Percentiles rank a stretch among this genome's conserved stretches.
phyloP scores from a whole-genome alignment of 1,140 invertebrate genomes.

The Drosophila sucinea region DNA sequence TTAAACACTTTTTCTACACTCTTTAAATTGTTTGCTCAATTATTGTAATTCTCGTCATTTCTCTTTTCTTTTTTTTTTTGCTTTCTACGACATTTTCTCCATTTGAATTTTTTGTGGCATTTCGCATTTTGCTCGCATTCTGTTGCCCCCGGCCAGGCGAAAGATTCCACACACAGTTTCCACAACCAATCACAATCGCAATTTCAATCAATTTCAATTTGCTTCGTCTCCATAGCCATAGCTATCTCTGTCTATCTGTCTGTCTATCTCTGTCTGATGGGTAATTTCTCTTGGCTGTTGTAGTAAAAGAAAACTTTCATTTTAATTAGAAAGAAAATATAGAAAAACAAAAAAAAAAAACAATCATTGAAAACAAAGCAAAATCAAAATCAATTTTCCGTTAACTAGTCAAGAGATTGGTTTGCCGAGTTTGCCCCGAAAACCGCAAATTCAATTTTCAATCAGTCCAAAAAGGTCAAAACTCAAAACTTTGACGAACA shows the following conservation, averaged over 20 bases:
- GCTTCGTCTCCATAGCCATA: conserved; percentile 10
- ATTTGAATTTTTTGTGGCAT: conserved; percentile 12
- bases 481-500: conserved; percentile 61
- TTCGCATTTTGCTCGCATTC: conserved; percentile 13
- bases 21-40: conserved; percentile 8
- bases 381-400: conserved; percentile 69
- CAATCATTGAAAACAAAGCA: conserved; percentile 13
- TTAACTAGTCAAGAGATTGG: conserved; percentile 54
- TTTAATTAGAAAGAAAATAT: conserved; percentile 64
- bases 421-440: conserved; percentile 11
- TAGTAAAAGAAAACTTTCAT: conserved; percentile 67
- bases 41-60: conserved; percentile 8
- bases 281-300: conserved; percentile 65
- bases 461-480: conserved; percentile 65
- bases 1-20: conserved; percentile 5
- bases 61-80: neutral
- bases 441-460: conserved; percentile 75
- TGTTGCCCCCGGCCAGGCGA: neutral
- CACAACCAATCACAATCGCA: conserved; percentile 9
- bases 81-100: conserved; percentile 12
- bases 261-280: conserved; percentile 20
- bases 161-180: conserved; percentile 7
- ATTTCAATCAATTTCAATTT: conserved; percentile 39
- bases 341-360: conserved; percentile 17
- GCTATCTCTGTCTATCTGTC: conserved; percentile 1